Evolutionary conservation across 2,113 vertebrate genomes (phyloP).

Genomic region (Catharus minimus): DNA sequence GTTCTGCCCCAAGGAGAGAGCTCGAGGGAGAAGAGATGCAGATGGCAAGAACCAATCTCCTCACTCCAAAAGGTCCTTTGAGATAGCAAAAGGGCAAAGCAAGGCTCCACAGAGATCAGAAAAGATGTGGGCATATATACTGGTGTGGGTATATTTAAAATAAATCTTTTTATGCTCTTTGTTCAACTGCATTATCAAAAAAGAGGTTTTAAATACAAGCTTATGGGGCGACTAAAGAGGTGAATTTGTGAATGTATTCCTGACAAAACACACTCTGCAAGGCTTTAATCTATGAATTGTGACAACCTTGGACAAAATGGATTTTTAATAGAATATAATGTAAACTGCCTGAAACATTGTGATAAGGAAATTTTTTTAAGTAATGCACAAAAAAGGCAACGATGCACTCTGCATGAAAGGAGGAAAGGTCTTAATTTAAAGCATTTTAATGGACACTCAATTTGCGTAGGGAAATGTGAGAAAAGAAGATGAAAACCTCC

Average conservation of each 20-base stretch:
- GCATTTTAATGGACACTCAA: slow-evolving; percentile 58
- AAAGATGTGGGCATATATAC: not conserved
- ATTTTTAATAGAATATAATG: slow-evolving; percentile 71
- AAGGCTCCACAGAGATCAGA: not conserved
- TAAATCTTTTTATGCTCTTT: slow-evolving; percentile 2
- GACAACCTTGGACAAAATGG: slow-evolving; percentile 71
- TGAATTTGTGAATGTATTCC: slow-evolving; percentile 66
- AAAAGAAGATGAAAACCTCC: slow-evolving; percentile 18
- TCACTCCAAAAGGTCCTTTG: not conserved
- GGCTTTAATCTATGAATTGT: slow-evolving; percentile 67
- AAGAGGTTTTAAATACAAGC: slow-evolving; percentile 61
- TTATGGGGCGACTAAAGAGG: slow-evolving; percentile 48
- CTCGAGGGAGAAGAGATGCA: not conserved
- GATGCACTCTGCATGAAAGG: slow-evolving; percentile 30
- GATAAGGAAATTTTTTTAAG: slow-evolving; percentile 66
- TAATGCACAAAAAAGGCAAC: slow-evolving; percentile 34
- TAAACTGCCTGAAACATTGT: slow-evolving; percentile 68
- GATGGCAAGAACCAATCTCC: not conserved
- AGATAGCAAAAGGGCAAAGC: not conserved
- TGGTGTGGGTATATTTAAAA: not conserved
- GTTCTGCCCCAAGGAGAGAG: not conserved
- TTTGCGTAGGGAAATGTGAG: slow-evolving; percentile 37
- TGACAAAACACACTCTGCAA: slow-evolving; percentile 54
- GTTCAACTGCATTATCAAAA: slow-evolving; percentile 52
- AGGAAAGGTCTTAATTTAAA: slow-evolving; percentile 69